Conservation (phyloP, 2,888 invertebrate species). For the Hipparchia semele region DNA sequence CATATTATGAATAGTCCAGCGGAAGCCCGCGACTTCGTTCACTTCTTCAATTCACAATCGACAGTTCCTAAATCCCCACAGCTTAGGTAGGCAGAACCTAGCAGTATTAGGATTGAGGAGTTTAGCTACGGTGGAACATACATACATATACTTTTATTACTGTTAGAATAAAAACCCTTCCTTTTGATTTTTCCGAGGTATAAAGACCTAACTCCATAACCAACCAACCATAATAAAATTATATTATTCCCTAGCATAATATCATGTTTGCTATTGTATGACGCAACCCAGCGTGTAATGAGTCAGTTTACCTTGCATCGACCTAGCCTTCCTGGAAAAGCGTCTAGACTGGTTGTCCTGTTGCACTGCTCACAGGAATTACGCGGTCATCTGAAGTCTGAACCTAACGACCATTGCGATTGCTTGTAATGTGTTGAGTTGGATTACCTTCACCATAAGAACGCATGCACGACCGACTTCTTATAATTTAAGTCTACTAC, state of each 20-base stretch:
- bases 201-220: background rate
- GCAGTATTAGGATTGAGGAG: too few species aligned
- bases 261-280: constrained; percentile 34
- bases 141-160: too few species aligned
- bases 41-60: too few species aligned
- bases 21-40: too few species aligned
- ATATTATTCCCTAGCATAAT: background rate
- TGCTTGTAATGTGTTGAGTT: background rate
- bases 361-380: constrained; percentile 29
- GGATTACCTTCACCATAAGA: too few species aligned
- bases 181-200: too few species aligned
- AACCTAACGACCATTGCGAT: background rate
- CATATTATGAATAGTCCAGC: too few species aligned
- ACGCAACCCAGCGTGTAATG: constrained; percentile 42
- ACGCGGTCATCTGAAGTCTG: constrained; percentile 4
- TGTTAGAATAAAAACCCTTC: too few species aligned
- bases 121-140: too few species aligned
- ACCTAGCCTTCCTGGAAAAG: constrained; percentile 48
- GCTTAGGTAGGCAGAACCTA: too few species aligned
- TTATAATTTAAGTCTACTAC: too few species aligned
- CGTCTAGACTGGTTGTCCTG: constrained; percentile 50
- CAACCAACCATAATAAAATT: background rate
- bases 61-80: too few species aligned
- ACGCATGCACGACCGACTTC: background rate
- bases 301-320: constrained; percentile 45